A percentile compares a stretch with the other conserved stretches of the same genome.
Conservation (phyloP, 1,140 invertebrate species). For the Drosophila sucinea region DNA sequence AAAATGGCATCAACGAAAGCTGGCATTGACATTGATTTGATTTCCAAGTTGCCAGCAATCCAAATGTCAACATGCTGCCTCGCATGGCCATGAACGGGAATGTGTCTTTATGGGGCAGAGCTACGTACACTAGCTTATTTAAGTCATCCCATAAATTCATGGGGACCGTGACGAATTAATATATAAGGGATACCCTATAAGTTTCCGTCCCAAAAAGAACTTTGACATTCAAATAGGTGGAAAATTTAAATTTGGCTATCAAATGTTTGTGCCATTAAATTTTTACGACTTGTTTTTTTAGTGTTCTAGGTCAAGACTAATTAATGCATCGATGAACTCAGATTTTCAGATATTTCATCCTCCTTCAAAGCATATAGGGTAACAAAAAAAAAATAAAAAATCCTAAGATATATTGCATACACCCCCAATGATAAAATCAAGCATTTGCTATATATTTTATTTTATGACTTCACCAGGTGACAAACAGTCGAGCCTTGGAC, state of each 20-base stretch:
- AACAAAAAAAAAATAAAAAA: too few species aligned
- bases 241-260: not conserved
- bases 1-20: conserved; percentile 28
- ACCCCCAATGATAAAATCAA: too few species aligned
- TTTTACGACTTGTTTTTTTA: too few species aligned
- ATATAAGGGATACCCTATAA: conserved; percentile 31
- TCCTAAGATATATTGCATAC: too few species aligned
- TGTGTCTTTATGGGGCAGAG: not conserved
- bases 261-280: not conserved
- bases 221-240: not conserved
- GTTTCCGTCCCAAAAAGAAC: conserved; percentile 3
- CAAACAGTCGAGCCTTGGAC: conserved; percentile 39
- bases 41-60: conserved; percentile 39
- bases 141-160: conserved; percentile 23
- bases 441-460: not conserved
- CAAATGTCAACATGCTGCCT: conserved; percentile 47
- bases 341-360: too few species aligned
- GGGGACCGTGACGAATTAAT: conserved; percentile 7
- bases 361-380: too few species aligned
- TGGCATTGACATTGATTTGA: conserved; percentile 69
- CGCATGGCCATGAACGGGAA: conserved; percentile 15
- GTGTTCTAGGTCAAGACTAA: too few species aligned
- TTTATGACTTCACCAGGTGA: not conserved
- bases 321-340: too few species aligned
- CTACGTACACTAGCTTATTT: not conserved